Percentiles rank a stretch among this genome's conserved stretches.
phyloP scores from a whole-genome alignment of 2,797 vertebrate species.

The Pitangus sulphuratus region DNA sequence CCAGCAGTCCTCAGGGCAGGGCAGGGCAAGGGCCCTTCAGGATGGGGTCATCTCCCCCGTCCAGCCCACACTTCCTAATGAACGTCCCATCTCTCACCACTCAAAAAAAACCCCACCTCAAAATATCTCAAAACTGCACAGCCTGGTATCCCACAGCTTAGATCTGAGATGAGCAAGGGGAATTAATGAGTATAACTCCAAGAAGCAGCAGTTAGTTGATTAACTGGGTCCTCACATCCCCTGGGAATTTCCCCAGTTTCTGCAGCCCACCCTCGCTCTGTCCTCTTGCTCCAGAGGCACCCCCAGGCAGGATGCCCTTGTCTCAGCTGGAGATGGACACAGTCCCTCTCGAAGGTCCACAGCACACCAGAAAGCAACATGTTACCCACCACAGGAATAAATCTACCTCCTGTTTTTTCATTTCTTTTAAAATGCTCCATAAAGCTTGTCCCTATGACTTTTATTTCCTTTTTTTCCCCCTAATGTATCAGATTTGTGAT shows the following conservation, averaged over 20 bases:
- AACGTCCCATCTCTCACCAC: not conserved
- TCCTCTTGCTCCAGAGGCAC: not conserved
- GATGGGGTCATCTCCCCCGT: not conserved
- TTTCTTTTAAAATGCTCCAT: not conserved
- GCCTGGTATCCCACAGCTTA: not conserved
- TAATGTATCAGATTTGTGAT: not conserved
- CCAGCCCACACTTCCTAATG: not conserved
- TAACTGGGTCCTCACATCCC: not conserved
- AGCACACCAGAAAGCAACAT: not conserved
- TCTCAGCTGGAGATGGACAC: not conserved
- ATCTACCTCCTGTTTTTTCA: not conserved
- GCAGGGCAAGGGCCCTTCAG: rapidly evolving
- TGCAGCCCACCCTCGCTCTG: not conserved
- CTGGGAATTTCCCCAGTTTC: not conserved
- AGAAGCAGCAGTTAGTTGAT: not conserved
- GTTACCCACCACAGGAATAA: not conserved
- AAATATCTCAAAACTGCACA: not conserved
- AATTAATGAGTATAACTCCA: not conserved
- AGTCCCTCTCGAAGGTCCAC: not conserved
- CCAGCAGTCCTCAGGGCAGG: not conserved
- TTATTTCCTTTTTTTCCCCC: not conserved
- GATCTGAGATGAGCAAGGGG: not conserved
- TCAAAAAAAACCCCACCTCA: rapidly evolving
- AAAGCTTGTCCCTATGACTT: not conserved
- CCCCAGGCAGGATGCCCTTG: rapidly evolving